These are phyloP conservation scores for Alligator mississippiensis DNA, from an alignment of 2,113 vertebrate genomes.

Conservation along the genomic window DNA sequence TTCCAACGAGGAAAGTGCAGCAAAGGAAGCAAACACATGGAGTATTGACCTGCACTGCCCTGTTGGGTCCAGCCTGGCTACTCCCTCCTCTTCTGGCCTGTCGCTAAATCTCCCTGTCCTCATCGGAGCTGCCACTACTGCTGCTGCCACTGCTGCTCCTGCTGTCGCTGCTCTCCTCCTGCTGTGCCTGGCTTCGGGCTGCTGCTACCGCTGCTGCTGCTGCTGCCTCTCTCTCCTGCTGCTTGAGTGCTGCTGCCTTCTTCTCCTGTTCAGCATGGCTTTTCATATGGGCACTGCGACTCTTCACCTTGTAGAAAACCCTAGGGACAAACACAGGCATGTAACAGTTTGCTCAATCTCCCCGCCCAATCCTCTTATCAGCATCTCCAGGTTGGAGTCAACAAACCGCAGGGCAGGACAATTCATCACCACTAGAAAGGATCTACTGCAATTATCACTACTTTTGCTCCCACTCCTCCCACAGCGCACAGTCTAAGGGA, in stretches of 20 bases:
- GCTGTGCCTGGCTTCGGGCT: slow-evolving; percentile 71
- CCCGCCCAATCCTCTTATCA: too few species aligned
- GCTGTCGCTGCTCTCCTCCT: slow-evolving; percentile 63
- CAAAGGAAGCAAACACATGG: neutral
- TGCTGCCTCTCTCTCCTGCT: slow-evolving; percentile 85
- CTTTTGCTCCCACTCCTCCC: neutral
- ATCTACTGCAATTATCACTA: neutral
- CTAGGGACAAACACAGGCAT: slow-evolving; percentile 58
- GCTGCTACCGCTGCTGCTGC: slow-evolving; percentile 71
- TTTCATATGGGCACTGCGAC: slow-evolving; percentile 99
- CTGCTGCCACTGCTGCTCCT: slow-evolving; percentile 72
- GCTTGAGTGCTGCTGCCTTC: slow-evolving; percentile 90
- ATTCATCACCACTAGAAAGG: neutral
- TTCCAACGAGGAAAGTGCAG: slow-evolving; percentile 34
- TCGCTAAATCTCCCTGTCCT: slow-evolving; percentile 78
- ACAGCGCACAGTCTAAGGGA: neutral
- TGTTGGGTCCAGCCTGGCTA: slow-evolving; percentile 47
- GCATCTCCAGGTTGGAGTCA: neutral
- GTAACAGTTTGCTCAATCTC: neutral
- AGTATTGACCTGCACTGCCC: neutral
- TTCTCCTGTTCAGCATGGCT: slow-evolving; percentile 98
- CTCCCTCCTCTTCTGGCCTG: neutral
- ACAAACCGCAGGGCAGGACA: neutral
- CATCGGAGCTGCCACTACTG: slow-evolving; percentile 81
- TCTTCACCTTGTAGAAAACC: slow-evolving; percentile 98